Evolutionary conservation across 2,888 invertebrate genomes (phyloP).

Genomic region (Sesamia inferens): DNA sequence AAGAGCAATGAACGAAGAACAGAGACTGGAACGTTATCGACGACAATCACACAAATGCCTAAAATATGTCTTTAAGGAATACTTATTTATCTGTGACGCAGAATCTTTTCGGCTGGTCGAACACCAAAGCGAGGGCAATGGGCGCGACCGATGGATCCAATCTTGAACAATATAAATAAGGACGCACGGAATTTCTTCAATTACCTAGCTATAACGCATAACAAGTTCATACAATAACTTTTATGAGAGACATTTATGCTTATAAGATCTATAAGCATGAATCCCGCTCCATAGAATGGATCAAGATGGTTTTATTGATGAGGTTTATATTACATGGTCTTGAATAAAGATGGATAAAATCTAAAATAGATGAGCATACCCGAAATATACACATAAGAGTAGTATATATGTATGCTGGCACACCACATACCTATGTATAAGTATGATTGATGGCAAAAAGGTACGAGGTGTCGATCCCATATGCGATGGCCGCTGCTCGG

Average conservation of each 20-base stretch:
- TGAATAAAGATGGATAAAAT: neutral
- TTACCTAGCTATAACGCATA: slow-evolving; percentile 9
- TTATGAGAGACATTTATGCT: too few relatives aligned
- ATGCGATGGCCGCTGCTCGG: neutral
- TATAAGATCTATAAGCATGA: neutral
- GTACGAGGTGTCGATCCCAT: neutral
- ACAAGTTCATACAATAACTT: neutral
- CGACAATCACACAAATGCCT: slow-evolving; percentile 44
- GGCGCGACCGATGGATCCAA: slow-evolving; percentile 41
- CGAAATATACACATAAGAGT: neutral
- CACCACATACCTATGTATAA: neutral
- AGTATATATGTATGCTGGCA: neutral
- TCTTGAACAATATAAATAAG: slow-evolving; percentile 55
- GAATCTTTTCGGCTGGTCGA: slow-evolving; percentile 62
- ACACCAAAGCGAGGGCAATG: slow-evolving; percentile 59
- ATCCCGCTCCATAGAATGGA: neutral
- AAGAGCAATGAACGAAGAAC: slow-evolving; percentile 14
- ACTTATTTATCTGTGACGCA: slow-evolving; percentile 61
- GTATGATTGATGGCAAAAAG: neutral
- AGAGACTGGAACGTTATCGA: slow-evolving; percentile 22
- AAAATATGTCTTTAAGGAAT: slow-evolving; percentile 49
- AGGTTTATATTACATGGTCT: neutral
- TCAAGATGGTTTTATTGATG: slow-evolving; percentile 2
- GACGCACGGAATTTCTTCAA: slow-evolving; percentile 34
- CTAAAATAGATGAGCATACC: neutral